These are phyloP conservation scores for Semicossyphus pulcher DNA, from an alignment of 2,113 vertebrate genomes.

Conservation along the genomic window DNA sequence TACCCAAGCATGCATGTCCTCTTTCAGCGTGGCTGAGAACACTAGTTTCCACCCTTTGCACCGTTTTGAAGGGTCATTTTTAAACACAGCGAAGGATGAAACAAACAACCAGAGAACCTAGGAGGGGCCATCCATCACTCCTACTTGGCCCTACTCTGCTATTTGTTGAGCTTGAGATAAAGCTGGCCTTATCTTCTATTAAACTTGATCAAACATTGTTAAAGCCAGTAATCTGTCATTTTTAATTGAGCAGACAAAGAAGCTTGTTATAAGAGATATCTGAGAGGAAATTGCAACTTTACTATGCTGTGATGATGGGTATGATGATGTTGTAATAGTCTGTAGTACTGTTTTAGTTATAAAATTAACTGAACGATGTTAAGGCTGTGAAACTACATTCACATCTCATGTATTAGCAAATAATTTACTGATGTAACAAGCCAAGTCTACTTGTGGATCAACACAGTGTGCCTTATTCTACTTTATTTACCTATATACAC, in stretches of 20 bases:
- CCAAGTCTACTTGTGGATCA: not conserved
- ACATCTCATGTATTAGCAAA: too few relatives aligned
- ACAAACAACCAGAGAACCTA: slow-evolving; percentile 68
- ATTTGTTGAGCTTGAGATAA: slow-evolving; percentile 62
- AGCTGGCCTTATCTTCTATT: slow-evolving; percentile 71
- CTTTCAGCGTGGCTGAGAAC: slow-evolving; percentile 58
- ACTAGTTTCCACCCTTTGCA: slow-evolving; percentile 70
- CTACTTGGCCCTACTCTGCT: slow-evolving; percentile 55
- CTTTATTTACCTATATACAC: not conserved
- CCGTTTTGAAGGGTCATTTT: slow-evolving; percentile 81
- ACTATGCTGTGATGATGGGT: not conserved
- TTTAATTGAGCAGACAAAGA: slow-evolving; percentile 41
- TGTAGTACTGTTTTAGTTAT: not conserved
- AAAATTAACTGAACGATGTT: too few relatives aligned
- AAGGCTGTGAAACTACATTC: too few relatives aligned
- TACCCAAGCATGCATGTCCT: slow-evolving; percentile 72
- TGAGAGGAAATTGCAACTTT: slow-evolving; percentile 12
- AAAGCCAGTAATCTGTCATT: slow-evolving; percentile 48
- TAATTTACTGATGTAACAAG: not conserved
- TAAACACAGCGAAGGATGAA: slow-evolving; percentile 76
- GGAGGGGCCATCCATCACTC: slow-evolving; percentile 75
- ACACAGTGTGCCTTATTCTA: slow-evolving; percentile 2
- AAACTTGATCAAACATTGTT: slow-evolving; percentile 52
- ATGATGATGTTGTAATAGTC: not conserved
- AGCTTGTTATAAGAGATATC: slow-evolving; percentile 16